These are phyloP conservation scores for Gymnocypris eckloni DNA, from an alignment of 2,797 vertebrate genomes.

Conservation along the genomic window DNA sequence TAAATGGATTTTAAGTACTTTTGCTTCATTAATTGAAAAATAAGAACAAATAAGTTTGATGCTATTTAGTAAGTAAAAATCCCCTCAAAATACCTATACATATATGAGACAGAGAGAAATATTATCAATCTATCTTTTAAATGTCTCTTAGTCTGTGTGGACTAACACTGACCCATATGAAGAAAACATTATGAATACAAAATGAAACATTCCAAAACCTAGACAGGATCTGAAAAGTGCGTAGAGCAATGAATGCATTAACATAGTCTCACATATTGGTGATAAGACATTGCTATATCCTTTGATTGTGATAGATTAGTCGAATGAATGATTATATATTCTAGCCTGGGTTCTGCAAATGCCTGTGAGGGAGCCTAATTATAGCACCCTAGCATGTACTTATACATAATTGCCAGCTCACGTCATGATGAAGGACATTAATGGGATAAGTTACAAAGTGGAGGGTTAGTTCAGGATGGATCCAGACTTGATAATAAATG, in stretches of 20 bases:
- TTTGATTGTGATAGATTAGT: conserved; percentile 62
- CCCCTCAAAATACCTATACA: too few species aligned
- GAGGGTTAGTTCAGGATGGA: conserved; percentile 17
- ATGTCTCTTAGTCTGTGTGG: neutral
- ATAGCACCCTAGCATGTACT: conserved; percentile 61
- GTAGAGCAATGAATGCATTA: conserved; percentile 66
- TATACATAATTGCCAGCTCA: conserved; percentile 62
- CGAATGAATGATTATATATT: conserved; percentile 72
- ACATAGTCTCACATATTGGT: conserved; percentile 68
- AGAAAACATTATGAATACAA: conserved; percentile 34
- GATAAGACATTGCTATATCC: conserved; percentile 60
- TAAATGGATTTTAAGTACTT: neutral
- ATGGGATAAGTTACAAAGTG: conserved; percentile 37
- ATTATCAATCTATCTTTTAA: neutral
- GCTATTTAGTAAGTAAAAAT: too few species aligned
- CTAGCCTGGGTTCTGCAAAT: conserved; percentile 66
- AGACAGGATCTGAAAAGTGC: conserved; percentile 64
- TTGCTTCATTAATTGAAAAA: neutral
- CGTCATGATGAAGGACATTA: conserved; percentile 43
- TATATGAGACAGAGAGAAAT: neutral
- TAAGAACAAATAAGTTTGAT: neutral
- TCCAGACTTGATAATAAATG: conserved; percentile 12
- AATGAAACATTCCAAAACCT: conserved; percentile 61
- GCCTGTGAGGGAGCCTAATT: conserved; percentile 68
- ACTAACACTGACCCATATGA: conserved; percentile 1